Evolutionary conservation across 2,113 vertebrate species (phyloP), one percentile per base, ranked within the genome.

Genomic region (Fulmarus glacialis): DNA sequence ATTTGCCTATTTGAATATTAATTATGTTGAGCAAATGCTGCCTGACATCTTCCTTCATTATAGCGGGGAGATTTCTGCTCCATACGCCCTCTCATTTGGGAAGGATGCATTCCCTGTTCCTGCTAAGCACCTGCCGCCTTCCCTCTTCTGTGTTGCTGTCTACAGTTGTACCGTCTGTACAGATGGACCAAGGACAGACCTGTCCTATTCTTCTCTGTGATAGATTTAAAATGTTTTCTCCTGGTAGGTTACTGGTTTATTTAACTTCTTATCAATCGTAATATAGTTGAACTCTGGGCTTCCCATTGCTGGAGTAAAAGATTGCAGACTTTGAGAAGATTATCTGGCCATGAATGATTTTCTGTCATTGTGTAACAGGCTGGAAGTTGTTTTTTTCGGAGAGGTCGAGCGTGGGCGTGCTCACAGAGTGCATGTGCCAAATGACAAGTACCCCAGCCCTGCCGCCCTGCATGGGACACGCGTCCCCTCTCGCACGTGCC

Each of bases 391-490:
- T 53, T 45, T 18, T 18, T 70, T 7, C 12, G 3, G 82, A 23
- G 50, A 11, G 55, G 48, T 36, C 1, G 7, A 24, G 66, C 4
- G 1, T 27, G 71, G 47, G 30, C 19, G 8, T 0, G 7, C 43
- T 73, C 38, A 1, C 47, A 11, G 59, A 9, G 27, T 1, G 14
- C 4, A 0, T 4, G 21, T 50, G 59, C 47, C 0, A 1, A 3
- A 4, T 2, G 27, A 38, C 36, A 19, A 9, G 34, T 1, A 4
- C 8, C 26, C 17, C 50, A 23, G 68, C 56, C 16, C 4, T 14
- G 12, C 58, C 1, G 7, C 56, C 26, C 16, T 5, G 55, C 11
- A 1, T 0, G 11, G 72, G 59, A n/a, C 2, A 1, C 1, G 0
- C 3, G 11, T 26, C 40, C 42, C 30, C 26, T 23, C 30, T 36